Evolutionary conservation across 2,797 vertebrate species (phyloP).

Genomic region (Sebastes kiyomatsui): DNA sequence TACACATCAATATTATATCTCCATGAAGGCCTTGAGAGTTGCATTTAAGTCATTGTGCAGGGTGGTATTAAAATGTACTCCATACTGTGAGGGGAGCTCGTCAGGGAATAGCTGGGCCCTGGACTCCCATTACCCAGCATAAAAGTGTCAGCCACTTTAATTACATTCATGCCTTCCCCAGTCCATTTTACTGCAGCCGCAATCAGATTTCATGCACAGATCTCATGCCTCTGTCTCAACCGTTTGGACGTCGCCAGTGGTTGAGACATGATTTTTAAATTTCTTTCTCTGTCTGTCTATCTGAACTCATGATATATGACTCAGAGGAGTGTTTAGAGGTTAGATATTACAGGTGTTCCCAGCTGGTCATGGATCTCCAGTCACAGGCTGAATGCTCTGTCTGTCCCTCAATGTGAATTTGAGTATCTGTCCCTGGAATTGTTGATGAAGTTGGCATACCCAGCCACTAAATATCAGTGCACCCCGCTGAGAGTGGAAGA

Average conservation of each 20-base stretch:
- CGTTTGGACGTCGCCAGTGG: slow-evolving; percentile 51
- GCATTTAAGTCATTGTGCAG: slow-evolving; percentile 96
- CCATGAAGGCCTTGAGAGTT: slow-evolving; percentile 90
- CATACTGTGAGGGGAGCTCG: slow-evolving; percentile 86
- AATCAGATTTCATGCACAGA: slow-evolving; percentile 77
- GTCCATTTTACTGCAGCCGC: slow-evolving; percentile 81
- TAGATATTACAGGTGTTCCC: slow-evolving; percentile 57
- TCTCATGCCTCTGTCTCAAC: slow-evolving; percentile 71
- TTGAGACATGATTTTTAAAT: slow-evolving; percentile 19
- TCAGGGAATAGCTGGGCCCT: slow-evolving; percentile 87
- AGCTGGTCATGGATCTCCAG: slow-evolving; percentile 54
- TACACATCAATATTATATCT: slow-evolving; percentile 97
- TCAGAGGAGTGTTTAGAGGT: slow-evolving; percentile 41
- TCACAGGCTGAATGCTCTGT: slow-evolving; percentile 44
- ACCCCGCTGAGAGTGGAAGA: slow-evolving; percentile 62
- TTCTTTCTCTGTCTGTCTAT: not conserved
- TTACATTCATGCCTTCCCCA: slow-evolving; percentile 83
- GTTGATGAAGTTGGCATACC: slow-evolving; percentile 77
- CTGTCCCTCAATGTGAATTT: slow-evolving; percentile 61
- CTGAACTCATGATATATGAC: slow-evolving; percentile 52
- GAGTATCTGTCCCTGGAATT: slow-evolving; percentile 59
- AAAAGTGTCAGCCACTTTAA: slow-evolving; percentile 87
- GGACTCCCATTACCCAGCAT: slow-evolving; percentile 86
- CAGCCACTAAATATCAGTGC: slow-evolving; percentile 81
- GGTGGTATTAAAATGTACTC: slow-evolving; percentile 93